Conservation (phyloP, 2,113 vertebrate species). For the Psittacara wagleri region DNA sequence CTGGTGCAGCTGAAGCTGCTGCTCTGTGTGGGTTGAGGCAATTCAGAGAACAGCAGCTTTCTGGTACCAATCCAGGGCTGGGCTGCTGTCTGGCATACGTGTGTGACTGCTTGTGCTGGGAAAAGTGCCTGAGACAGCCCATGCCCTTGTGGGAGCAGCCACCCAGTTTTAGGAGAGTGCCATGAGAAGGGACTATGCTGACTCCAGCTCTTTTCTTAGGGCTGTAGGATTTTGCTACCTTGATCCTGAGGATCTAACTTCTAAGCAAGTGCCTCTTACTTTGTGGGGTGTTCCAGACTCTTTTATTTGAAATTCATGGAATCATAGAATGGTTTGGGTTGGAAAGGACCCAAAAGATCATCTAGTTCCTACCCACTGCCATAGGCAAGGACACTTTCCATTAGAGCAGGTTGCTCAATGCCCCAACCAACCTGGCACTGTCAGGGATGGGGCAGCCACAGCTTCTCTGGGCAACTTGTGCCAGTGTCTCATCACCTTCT, state of each 20-base stretch:
- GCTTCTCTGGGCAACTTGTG: not conserved
- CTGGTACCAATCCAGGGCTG: not conserved
- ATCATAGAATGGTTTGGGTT: not conserved
- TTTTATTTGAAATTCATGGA: not conserved
- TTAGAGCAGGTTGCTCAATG: not conserved
- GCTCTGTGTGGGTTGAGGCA: accelerated
- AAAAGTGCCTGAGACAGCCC: not conserved
- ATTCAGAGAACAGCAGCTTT: not conserved
- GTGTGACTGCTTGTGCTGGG: not conserved
- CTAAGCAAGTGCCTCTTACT: not conserved
- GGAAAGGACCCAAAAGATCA: not conserved
- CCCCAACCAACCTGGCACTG: not conserved
- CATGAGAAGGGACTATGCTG: not conserved
- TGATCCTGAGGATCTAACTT: not conserved
- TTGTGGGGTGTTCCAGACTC: not conserved
- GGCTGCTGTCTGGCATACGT: not conserved
- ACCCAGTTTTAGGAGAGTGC: not conserved
- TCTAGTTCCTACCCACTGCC: not conserved
- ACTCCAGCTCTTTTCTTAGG: not conserved
- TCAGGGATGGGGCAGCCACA: not conserved
- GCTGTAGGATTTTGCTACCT: not conserved
- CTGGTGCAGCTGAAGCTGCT: not conserved
- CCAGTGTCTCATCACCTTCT: not conserved
- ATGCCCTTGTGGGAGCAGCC: not conserved
- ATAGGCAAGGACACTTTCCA: not conserved